Evolutionary conservation across 2,797 vertebrate genomes (phyloP).

Genomic region (Microtus californicus): DNA sequence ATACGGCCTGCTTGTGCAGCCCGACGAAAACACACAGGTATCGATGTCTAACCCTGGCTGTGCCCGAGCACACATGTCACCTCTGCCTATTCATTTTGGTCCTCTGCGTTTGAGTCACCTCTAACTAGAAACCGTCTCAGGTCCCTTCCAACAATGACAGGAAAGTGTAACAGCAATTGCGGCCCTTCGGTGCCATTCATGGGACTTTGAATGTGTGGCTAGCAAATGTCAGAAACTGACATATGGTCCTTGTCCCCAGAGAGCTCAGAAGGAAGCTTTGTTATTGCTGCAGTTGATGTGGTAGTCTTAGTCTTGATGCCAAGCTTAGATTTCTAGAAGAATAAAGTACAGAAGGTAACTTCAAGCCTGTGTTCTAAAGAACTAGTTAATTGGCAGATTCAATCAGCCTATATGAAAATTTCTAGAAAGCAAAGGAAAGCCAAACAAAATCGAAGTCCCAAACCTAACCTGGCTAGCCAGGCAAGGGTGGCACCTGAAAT

Average conservation of each 20-base stretch:
- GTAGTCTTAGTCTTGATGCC: background rate
- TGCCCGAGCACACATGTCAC: background rate
- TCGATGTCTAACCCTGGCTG: background rate
- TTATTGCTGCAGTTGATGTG: background rate
- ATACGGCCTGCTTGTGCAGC: background rate
- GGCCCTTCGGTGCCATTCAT: background rate
- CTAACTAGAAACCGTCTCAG: background rate
- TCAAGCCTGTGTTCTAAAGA: background rate
- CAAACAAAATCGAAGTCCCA: background rate
- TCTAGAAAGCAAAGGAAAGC: background rate
- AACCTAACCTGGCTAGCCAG: fast-evolving
- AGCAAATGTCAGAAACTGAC: background rate
- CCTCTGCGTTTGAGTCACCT: background rate
- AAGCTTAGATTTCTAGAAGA: background rate
- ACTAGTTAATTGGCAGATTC: background rate
- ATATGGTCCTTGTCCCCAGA: background rate
- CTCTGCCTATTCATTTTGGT: too few relatives aligned
- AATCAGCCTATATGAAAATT: fast-evolving
- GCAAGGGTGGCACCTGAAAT: too few relatives aligned
- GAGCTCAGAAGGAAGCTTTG: background rate
- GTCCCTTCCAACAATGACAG: background rate
- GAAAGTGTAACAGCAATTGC: background rate
- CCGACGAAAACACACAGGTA: background rate
- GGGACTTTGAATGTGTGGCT: background rate
- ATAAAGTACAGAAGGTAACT: background rate